phyloP scores from a whole-genome alignment of 2,888 invertebrate species.

The Drosophila mimetica region DNA sequence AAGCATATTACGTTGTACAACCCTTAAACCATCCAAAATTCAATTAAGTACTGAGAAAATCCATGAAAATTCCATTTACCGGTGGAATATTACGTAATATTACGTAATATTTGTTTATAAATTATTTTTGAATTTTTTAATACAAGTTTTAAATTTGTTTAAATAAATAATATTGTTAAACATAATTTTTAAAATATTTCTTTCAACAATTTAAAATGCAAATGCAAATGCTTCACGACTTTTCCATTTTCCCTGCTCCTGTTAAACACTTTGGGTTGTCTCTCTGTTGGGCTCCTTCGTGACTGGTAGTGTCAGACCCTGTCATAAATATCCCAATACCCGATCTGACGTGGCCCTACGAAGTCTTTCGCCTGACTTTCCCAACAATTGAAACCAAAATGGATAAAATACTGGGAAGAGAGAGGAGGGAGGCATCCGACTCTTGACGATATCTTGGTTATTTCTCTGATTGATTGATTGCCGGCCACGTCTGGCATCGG shows the following conservation, averaged over 20 bases:
- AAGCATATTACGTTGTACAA: too few relatives aligned
- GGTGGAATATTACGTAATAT: too few relatives aligned
- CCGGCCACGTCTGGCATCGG: conserved; percentile 50
- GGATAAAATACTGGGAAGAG: neutral
- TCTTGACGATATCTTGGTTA: conserved; percentile 58
- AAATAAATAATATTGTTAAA: too few relatives aligned
- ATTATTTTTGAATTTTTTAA: too few relatives aligned
- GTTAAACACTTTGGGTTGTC: conserved; percentile 9
- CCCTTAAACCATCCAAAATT: too few relatives aligned
- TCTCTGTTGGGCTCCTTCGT: conserved; percentile 20
- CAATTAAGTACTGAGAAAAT: too few relatives aligned
- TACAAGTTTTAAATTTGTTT: too few relatives aligned
- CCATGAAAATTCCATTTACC: too few relatives aligned
- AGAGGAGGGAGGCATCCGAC: conserved; percentile 2
- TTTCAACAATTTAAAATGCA: too few relatives aligned
- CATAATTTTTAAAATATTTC: too few relatives aligned
- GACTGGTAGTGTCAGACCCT: conserved; percentile 19
- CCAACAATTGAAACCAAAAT: neutral
- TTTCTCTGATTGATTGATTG: conserved; percentile 73
- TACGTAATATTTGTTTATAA: too few relatives aligned
- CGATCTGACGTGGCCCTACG: conserved; percentile 8
- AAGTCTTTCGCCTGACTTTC: conserved; percentile 15
- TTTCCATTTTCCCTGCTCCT: neutral
- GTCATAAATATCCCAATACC: conserved; percentile 17
- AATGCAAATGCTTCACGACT: too few relatives aligned